Percentiles rank a stretch among this genome's conserved stretches.
Evolutionary conservation across 2,113 vertebrate species (phyloP).

Genomic region (Mastomys coucha): DNA sequence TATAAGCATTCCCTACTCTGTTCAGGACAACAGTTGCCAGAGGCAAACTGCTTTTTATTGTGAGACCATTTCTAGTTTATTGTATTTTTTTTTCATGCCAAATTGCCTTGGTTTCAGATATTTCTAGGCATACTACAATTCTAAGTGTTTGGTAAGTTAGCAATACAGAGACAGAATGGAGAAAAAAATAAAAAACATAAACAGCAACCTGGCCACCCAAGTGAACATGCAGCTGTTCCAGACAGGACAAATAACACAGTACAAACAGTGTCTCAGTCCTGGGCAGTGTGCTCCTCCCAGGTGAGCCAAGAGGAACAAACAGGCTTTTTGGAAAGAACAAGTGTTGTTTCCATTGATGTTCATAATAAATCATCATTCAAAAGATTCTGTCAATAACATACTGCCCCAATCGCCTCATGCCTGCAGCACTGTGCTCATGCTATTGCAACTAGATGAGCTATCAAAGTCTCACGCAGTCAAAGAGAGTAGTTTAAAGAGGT

Average conservation of each 20-base stretch:
- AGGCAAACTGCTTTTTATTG: constrained; percentile 22
- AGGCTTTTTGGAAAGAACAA: constrained; percentile 84
- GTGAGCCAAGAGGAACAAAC: constrained; percentile 82
- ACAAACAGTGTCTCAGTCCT: constrained; percentile 72
- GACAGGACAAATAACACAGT: constrained; percentile 62
- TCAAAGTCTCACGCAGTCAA: constrained; percentile 75
- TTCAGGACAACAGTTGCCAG: constrained; percentile 28
- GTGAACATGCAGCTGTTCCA: constrained; percentile 15
- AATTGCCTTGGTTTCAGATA: constrained; percentile 64
- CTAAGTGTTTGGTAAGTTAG: constrained; percentile 56
- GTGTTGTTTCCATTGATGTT: constrained; percentile 82
- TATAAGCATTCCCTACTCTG: constrained; percentile 22
- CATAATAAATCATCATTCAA: constrained; percentile 86
- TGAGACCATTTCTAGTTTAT: constrained; percentile 28
- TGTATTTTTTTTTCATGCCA: constrained; percentile 69
- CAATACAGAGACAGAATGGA: constrained; percentile 57
- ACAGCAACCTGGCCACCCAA: not conserved
- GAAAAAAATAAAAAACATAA: not conserved
- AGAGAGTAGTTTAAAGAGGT: constrained; percentile 71
- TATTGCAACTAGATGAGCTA: constrained; percentile 83
- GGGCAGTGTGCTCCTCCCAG: constrained; percentile 81
- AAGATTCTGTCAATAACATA: constrained; percentile 86
- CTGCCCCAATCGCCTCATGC: constrained; percentile 82
- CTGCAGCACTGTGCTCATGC: constrained; percentile 75
- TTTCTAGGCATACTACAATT: constrained; percentile 58